A percentile compares a stretch with the other conserved stretches of the same genome.
phyloP scores from a whole-genome alignment of 2,888 invertebrate species.

The Craniophora ligustri region DNA sequence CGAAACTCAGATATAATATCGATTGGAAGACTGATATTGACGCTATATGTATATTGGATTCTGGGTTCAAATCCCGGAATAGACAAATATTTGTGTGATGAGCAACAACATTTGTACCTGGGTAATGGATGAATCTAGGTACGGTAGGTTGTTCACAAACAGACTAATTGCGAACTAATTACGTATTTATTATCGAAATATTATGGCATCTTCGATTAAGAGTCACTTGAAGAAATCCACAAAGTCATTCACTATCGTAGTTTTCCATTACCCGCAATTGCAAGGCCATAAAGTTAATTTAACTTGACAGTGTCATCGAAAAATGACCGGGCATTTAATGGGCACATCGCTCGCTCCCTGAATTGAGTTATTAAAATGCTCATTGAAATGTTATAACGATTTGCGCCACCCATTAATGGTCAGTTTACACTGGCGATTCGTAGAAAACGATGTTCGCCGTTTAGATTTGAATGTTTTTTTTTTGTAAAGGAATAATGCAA shows the following conservation, averaged over 20 bases:
- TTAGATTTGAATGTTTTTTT: slow-evolving; percentile 31
- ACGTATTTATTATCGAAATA: too few relatives aligned
- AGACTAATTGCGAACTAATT: too few relatives aligned
- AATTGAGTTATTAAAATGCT: slow-evolving; percentile 75
- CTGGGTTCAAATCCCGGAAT: too few relatives aligned
- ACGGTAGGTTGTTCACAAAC: too few relatives aligned
- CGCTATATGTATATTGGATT: too few relatives aligned
- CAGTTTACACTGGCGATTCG: slow-evolving; percentile 47
- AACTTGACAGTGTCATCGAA: slow-evolving; percentile 63
- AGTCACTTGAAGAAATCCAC: neutral
- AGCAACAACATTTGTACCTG: too few relatives aligned
- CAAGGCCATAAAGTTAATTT: slow-evolving; percentile 69
- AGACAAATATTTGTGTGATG: too few relatives aligned
- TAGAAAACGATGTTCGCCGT: slow-evolving; percentile 21
- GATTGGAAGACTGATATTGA: too few relatives aligned
- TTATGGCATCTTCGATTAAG: too few relatives aligned
- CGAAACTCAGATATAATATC: too few relatives aligned
- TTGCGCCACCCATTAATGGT: slow-evolving; percentile 56
- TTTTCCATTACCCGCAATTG: slow-evolving; percentile 69
- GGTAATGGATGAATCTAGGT: too few relatives aligned
- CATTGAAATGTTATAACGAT: slow-evolving; percentile 72
- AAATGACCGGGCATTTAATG: slow-evolving; percentile 70
- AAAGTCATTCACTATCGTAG: slow-evolving; percentile 33
- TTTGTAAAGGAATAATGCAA: slow-evolving; percentile 13
- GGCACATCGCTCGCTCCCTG: slow-evolving; percentile 62